Conservation (phyloP, 2,113 vertebrate genomes). For the Fulica atra region DNA sequence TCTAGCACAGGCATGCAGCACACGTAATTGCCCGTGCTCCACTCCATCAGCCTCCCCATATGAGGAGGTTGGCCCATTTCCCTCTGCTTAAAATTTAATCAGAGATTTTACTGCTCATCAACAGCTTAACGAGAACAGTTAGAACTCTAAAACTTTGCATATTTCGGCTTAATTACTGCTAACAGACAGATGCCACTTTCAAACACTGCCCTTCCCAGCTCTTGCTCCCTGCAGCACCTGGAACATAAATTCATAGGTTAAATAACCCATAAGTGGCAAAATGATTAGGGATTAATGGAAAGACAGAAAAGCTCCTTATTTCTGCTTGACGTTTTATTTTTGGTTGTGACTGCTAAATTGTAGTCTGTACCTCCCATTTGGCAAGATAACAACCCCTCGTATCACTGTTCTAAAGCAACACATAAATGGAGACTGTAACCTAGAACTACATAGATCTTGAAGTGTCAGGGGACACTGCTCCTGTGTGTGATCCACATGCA, state of each 20-base stretch:
- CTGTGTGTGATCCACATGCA: not conserved
- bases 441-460: not conserved
- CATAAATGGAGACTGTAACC: not conserved
- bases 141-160: conserved; percentile 68
- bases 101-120: conserved; percentile 81
- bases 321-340: conserved; percentile 44
- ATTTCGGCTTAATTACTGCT: conserved; percentile 72
- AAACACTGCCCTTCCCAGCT: not conserved
- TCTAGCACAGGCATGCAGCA: not conserved
- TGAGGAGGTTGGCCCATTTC: conserved; percentile 63
- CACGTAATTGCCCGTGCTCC: not conserved
- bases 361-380: not conserved
- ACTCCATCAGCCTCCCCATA: conserved; percentile 46
- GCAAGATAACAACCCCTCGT: not conserved
- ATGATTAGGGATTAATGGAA: conserved; percentile 43
- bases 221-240: conserved; percentile 41
- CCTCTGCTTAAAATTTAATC: conserved; percentile 77
- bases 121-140: conserved; percentile 73
- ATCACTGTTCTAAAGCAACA: not conserved
- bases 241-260: conserved; percentile 45
- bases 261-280: conserved; percentile 43
- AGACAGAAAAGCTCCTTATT: conserved; percentile 10
- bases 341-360: not conserved
- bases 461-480: not conserved
- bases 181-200: conserved; percentile 76